phyloP scores from a whole-genome alignment of 2,113 vertebrate species.

The Ammospiza nelsoni region DNA sequence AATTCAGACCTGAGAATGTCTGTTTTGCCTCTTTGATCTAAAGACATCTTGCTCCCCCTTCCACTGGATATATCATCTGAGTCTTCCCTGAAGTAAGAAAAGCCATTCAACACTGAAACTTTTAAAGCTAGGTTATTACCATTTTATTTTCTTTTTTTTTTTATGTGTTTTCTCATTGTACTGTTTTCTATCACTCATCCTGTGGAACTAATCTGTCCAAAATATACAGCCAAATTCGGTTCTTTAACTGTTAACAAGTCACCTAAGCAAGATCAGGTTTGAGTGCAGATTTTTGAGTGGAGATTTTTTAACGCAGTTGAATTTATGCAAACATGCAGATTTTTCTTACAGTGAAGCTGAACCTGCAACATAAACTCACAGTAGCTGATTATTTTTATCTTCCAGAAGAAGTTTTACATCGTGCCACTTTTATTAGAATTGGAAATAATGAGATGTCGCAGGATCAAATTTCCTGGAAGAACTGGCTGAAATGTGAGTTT shows the following conservation, averaged over 20 bases:
- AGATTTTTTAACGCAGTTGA: not conserved
- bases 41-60: not conserved
- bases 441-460: not conserved
- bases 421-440: not conserved
- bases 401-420: not conserved
- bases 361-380: not conserved
- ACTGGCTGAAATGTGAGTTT: not conserved
- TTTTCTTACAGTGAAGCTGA: not conserved
- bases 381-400: not conserved
- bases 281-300: not conserved
- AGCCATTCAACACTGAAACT: not conserved
- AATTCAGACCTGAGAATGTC: not conserved
- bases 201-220: not conserved
- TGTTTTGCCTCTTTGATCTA: not conserved
- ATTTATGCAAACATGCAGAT: not conserved
- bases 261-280: not conserved
- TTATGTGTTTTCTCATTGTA: not conserved
- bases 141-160: rapidly evolving
- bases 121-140: not conserved
- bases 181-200: not conserved
- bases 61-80: not conserved
- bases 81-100: not conserved
- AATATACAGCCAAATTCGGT: not conserved
- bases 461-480: not conserved
- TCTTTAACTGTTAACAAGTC: not conserved